Percentiles rank a stretch among this genome's conserved stretches.
Evolutionary conservation across 2,888 invertebrate species (phyloP).

Genomic region (Cheilosia impressa): DNA sequence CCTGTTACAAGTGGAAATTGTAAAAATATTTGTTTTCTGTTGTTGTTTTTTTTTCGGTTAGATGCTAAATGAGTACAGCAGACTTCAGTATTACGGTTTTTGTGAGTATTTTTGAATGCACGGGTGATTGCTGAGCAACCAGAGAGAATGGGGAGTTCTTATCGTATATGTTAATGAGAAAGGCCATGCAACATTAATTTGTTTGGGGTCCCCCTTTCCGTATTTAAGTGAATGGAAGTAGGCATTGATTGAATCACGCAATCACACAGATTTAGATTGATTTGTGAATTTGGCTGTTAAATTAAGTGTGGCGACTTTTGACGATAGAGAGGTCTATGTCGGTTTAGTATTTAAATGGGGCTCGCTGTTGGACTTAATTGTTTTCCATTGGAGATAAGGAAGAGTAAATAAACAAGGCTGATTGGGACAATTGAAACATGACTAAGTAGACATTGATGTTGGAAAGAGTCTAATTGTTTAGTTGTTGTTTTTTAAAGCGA

Average conservation of each 20-base stretch:
- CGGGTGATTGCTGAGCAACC: constrained; percentile 27
- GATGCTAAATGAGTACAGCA: constrained; percentile 51
- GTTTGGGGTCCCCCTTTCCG: constrained; percentile 9
- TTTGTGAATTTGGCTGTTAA: constrained; percentile 41
- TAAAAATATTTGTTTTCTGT: constrained; percentile 71
- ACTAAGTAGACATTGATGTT: constrained; percentile 19
- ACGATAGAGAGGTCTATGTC: constrained; percentile 29
- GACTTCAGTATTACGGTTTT: constrained; percentile 69
- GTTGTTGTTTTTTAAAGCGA: background rate
- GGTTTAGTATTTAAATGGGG: constrained; percentile 11
- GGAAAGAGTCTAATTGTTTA: constrained; percentile 21
- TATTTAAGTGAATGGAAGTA: constrained; percentile 33
- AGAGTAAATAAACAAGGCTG: background rate
- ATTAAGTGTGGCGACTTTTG: constrained; percentile 49
- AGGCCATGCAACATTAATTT: constrained; percentile 45
- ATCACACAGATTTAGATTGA: constrained; percentile 52
- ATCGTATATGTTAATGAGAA: constrained; percentile 29
- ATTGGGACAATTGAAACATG: constrained; percentile 19
- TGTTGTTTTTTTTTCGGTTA: constrained; percentile 54
- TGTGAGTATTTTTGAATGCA: constrained; percentile 37
- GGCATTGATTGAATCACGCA: constrained; percentile 44
- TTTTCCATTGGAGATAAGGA: constrained; percentile 24
- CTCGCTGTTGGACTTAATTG: constrained; percentile 17
- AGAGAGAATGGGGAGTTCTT: constrained; percentile 10
- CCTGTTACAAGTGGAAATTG: constrained; percentile 77